Base-by-base conservation (phyloP, 2,888 invertebrate genomes). In the Trachelus stipa region DNA sequence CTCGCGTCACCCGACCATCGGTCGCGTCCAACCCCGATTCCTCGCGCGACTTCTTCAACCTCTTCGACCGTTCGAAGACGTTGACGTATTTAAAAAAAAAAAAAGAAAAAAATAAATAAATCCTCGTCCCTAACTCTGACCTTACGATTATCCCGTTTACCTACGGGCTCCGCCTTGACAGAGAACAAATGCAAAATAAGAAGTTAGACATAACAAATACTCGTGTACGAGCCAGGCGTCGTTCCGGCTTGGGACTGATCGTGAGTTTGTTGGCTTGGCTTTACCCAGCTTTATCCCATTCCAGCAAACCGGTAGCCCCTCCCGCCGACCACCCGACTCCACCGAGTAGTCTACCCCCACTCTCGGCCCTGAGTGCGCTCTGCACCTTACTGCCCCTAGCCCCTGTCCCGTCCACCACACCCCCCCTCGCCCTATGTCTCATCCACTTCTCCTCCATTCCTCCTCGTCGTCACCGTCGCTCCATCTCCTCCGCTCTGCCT, bases 211-310 rank as follows among this genome's bases (percentile, higher is more conserved):
- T 56, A 56, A 56, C 23, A 56, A 56, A 23, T 9, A 56, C 56
- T 56, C 56, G 56, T 56, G 56, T 23, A 81, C 82, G 85, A 83
- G 84, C 82, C 87, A 84, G 86, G 86, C 87, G 88, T 87, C 87
- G 85, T 83, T 88, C 88, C 87, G 83, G 85, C 86, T 87, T 85
- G 85, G 84, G 82, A 90, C 90, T 91, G 88, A 71, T 33, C 31
- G 33, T 83, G 90, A 89, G 90, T 91, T 90, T 90, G 91, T 90
- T 90, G 91, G 91, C 91, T 91, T 91, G 89, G 85, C 78, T 87
- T 85, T 85, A 85, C 87, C 87, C 85, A 89, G 85, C 77, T 87
- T 85, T 85, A 85, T 87, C 87, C 85, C 84, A 84, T 79, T 81
- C 83, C 82, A 81, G 81, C 83, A 82, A 79, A 83, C 78, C 87